phyloP scores from a whole-genome alignment of 1,140 invertebrate species.

The Aphis craccivora region DNA sequence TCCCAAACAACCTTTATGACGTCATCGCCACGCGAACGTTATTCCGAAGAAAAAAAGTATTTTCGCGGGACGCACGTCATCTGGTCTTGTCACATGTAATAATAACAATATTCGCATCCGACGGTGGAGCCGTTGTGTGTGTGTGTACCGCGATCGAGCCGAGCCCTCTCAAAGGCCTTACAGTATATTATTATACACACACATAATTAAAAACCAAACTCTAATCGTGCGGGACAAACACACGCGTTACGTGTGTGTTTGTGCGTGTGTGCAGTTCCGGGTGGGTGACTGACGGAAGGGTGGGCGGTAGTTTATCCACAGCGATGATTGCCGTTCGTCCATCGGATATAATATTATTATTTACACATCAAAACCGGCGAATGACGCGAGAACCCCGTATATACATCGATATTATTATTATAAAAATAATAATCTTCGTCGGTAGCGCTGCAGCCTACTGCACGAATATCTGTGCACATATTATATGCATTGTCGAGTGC shows the following conservation, averaged over 20 bases:
- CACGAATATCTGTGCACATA: no score
- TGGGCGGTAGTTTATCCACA: background rate
- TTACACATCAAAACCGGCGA: background rate
- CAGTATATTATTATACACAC: background rate
- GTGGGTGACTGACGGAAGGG: background rate
- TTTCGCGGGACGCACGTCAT: slow-evolving; percentile 20
- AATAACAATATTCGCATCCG: slow-evolving; percentile 43
- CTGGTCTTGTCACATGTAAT: slow-evolving; percentile 52
- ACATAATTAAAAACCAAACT: slow-evolving; percentile 40
- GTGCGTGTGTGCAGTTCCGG: background rate
- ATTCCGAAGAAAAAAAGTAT: background rate
- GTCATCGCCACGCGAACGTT: background rate
- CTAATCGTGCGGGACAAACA: slow-evolving; percentile 1
- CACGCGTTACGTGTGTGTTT: background rate
- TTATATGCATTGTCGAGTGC: background rate
- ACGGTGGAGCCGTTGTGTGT: background rate
- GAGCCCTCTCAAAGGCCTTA: background rate
- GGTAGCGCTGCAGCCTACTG: background rate
- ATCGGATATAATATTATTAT: background rate
- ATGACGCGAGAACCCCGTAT: background rate
- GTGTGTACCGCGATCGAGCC: background rate
- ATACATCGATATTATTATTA: background rate
- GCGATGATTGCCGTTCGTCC: background rate
- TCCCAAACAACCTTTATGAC: background rate
- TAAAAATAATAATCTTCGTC: background rate